Conservation (phyloP, 2,797 vertebrate genomes). For the Sebastes nivosus region DNA sequence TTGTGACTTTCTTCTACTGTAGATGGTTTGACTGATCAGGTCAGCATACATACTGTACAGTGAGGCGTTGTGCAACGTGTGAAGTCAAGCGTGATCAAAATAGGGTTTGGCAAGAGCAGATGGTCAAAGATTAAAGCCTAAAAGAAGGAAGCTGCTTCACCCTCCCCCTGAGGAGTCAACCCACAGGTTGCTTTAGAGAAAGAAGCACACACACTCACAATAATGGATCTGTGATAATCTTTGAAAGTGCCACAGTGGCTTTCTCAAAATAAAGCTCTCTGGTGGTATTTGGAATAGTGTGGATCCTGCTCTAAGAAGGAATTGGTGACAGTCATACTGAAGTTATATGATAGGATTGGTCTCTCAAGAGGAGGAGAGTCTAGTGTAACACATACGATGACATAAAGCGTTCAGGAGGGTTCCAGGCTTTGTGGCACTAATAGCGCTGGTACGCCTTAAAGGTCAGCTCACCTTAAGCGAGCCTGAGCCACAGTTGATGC, state of each 20-base stretch:
- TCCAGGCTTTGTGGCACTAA: too few species aligned
- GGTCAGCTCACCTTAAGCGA: too few species aligned
- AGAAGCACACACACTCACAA: not conserved
- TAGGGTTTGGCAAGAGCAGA: slow-evolving; percentile 41
- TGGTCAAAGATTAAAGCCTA: slow-evolving; percentile 50
- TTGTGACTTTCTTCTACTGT: not conserved
- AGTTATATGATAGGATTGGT: slow-evolving; percentile 7
- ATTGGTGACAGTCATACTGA: not conserved
- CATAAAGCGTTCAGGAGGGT: not conserved
- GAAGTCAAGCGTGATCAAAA: slow-evolving; percentile 7
- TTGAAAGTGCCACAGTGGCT: not conserved
- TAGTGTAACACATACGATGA: not conserved
- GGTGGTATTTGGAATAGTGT: not conserved
- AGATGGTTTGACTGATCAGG: not conserved
- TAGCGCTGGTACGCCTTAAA: too few species aligned
- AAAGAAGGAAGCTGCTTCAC: slow-evolving; percentile 25
- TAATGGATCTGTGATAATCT: slow-evolving; percentile 6
- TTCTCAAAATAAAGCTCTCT: not conserved
- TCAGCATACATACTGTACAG: not conserved
- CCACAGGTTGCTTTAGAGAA: slow-evolving; percentile 8
- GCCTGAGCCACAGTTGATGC: too few species aligned
- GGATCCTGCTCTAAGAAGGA: not conserved
- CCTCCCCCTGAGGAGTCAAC: not conserved
- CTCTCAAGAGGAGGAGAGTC: slow-evolving; percentile 15
- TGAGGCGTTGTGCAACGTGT: not conserved